A percentile compares a stretch with the other conserved stretches of the same genome.
These are phyloP conservation scores for Aporophyla lueneburgensis DNA, from an alignment of 2,888 invertebrate genomes.

Conservation along the genomic window DNA sequence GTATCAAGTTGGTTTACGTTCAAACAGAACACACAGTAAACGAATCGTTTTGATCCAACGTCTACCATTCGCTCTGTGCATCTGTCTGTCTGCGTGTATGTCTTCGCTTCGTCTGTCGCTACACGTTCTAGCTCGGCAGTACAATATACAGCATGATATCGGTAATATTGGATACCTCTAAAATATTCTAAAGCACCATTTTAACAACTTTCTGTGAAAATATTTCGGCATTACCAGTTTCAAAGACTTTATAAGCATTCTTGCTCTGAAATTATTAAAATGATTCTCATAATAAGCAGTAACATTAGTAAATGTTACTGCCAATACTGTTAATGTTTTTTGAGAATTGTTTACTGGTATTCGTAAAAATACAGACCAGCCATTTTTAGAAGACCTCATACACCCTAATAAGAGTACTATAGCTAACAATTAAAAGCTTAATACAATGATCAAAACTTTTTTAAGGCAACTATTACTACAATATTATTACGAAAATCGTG, in stretches of 20 bases:
- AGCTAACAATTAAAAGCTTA: too few species aligned
- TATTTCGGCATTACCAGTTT: background rate
- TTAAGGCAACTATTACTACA: too few species aligned
- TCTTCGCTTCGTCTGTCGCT: constrained; percentile 43
- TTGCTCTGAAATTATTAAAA: background rate
- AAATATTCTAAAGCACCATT: too few species aligned
- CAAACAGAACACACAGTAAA: constrained; percentile 5
- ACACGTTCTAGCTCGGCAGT: constrained; percentile 8
- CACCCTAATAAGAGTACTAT: too few species aligned
- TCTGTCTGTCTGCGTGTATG: constrained; percentile 54
- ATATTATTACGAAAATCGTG: too few species aligned
- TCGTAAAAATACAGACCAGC: background rate
- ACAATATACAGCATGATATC: constrained; percentile 24
- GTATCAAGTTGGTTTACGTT: background rate
- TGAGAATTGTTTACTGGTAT: background rate
- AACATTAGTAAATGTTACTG: background rate
- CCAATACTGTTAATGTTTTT: too few species aligned
- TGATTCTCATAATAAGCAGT: background rate
- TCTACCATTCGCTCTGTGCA: constrained; percentile 58
- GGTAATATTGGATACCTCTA: background rate
- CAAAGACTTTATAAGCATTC: background rate
- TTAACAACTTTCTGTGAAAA: background rate
- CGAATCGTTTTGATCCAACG: constrained; percentile 61
- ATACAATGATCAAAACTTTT: too few species aligned
- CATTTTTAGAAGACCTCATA: background rate